Conservation (phyloP, 2,797 vertebrate species). For the Echiichthys vipera region DNA sequence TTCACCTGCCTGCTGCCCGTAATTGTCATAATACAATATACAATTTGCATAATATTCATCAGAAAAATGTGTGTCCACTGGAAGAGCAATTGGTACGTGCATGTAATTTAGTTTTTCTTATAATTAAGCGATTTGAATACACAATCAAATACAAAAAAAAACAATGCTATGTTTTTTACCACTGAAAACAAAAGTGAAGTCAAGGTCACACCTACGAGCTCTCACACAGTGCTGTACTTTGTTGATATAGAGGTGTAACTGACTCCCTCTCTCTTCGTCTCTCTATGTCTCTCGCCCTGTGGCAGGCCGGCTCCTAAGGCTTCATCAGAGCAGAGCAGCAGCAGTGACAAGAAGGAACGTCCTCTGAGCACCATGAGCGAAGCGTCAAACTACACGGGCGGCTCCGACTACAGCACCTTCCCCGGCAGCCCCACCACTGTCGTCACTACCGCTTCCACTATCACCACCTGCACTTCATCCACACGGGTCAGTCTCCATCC, state of each 20-base stretch:
- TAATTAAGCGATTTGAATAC: not conserved
- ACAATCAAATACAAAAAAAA: too few species aligned
- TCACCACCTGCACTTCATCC: constrained; percentile 51
- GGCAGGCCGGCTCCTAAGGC: constrained; percentile 85
- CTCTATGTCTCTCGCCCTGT: constrained; percentile 56
- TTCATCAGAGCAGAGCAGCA: constrained; percentile 64
- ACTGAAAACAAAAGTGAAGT: too few species aligned
- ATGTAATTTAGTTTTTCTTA: not conserved
- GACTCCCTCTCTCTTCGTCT: constrained; percentile 11
- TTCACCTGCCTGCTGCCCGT: too few species aligned
- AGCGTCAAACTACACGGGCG: constrained; percentile 89
- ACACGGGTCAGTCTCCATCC: constrained; percentile 63
- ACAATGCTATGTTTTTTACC: too few species aligned
- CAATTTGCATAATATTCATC: too few species aligned
- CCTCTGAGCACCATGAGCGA: constrained; percentile 91
- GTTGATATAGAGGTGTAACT: not conserved
- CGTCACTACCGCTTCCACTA: constrained; percentile 25
- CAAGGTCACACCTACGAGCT: not conserved
- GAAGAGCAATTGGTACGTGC: not conserved
- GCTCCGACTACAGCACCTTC: constrained; percentile 85
- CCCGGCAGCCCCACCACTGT: constrained; percentile 62
- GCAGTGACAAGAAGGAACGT: constrained; percentile 89
- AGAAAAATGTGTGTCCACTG: not conserved
- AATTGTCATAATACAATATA: too few species aligned
- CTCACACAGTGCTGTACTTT: not conserved